Base-by-base conservation (phyloP, 2,888 invertebrate species). In the Tyria jacobaeae region DNA sequence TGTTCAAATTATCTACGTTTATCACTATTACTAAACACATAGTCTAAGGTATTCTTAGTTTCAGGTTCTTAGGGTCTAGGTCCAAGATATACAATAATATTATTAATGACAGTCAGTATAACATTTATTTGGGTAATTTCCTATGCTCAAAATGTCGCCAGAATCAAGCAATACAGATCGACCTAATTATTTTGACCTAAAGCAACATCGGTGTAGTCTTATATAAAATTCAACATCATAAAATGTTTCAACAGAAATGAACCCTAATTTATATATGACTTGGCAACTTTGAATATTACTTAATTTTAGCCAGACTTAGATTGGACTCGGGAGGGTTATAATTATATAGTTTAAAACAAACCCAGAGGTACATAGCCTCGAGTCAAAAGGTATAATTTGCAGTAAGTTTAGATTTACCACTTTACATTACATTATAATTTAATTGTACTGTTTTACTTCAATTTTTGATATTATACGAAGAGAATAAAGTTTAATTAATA, bases 361-460 rank as follows among this genome's bases (percentile, higher is more conserved):
- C n/a, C 9, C 41, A 41, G 41, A 41, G 41, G n/a, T 17, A 17
- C 34, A 50, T 50, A 56, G 47, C 62, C 12, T 52, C 53, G 44
- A 41, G 17, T 39, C 56, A 57, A 48, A 14, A 6, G 2, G 3
- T 7, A 12, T 34, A 3, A 17, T 17, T 17, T 50, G 34, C 21
- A 6, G 25, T 17, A 51, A 17, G 12, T 51, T 51, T 51, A 34
- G 34, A 34, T 21, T 15, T 51, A 34, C 17, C 34, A 14, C 14
- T 12, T 50, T 21, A 21, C 7, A 51, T 34, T 34, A 14, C 50
- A 34, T 12, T 34, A 51, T 34, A 34, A 51, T 34, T 34, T 34
- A 17, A 27, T 50, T 34, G 1, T 48, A 37, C 10, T 34, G 39
- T 39, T 39, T 39, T 6, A 39, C 39, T 39, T n/a, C n/a, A n/a